These are phyloP conservation scores for Eurois occulta DNA, from an alignment of 2,888 invertebrate species.

Conservation along the genomic window DNA sequence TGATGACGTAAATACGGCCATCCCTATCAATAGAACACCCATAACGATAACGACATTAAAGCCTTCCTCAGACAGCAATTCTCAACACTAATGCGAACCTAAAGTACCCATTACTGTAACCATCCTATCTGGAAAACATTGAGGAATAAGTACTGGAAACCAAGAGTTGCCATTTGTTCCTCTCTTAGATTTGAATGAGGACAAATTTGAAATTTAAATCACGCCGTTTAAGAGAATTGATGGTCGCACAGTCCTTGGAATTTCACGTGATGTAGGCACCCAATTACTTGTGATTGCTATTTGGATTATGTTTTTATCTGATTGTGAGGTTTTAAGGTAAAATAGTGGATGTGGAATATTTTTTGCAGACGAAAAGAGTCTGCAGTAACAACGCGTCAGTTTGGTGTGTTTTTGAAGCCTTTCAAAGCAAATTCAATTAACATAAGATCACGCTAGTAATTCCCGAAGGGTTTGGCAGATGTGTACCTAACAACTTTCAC, in stretches of 20 bases:
- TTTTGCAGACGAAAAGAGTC: background rate
- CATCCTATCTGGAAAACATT: constrained; percentile 56
- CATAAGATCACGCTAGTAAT: background rate
- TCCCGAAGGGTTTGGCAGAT: too few relatives aligned
- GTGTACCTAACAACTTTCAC: too few relatives aligned
- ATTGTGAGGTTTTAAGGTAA: constrained; percentile 17
- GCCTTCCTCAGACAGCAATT: constrained; percentile 26
- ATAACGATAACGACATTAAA: constrained; percentile 15
- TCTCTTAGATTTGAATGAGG: constrained; percentile 75
- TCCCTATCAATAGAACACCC: constrained; percentile 7
- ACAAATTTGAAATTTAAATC: constrained; percentile 78
- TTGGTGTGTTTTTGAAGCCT: background rate
- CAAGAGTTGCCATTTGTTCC: constrained; percentile 69
- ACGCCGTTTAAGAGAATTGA: constrained; percentile 64
- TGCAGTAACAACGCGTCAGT: background rate
- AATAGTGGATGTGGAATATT: background rate
- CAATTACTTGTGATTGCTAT: constrained; percentile 58
- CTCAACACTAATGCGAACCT: constrained; percentile 28
- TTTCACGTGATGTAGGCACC: constrained; percentile 58
- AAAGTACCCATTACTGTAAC: constrained; percentile 55
- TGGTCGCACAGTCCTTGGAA: constrained; percentile 49
- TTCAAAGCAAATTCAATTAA: background rate
- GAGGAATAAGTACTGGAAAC: constrained; percentile 48
- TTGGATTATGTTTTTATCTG: constrained; percentile 56
- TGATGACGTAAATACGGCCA: background rate